These are phyloP conservation scores for Drosophila azteca DNA, from an alignment of 1,140 invertebrate species.

Conservation along the genomic window DNA sequence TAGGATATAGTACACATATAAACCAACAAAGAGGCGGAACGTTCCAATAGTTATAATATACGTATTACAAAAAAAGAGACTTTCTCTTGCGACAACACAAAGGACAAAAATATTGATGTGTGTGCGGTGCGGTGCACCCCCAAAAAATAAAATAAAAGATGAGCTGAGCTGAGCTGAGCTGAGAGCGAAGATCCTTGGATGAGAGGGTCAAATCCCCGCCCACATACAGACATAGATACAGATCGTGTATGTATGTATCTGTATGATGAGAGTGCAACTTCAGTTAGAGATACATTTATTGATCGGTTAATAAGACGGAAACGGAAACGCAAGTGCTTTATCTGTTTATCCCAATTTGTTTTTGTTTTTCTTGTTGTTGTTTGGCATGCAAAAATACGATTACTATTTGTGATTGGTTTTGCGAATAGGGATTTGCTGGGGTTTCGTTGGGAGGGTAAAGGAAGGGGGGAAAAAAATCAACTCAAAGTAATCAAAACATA, in stretches of 20 bases:
- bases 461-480: conserved; percentile 1
- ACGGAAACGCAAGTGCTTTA: conserved; percentile 41
- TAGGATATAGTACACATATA: conserved; percentile 41
- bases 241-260: too few relatives aligned
- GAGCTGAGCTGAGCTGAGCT: not conserved
- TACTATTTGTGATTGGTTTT: conserved; percentile 7
- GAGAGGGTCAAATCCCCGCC: not conserved
- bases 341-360: conserved; percentile 1
- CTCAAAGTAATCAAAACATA: conserved; percentile 31
- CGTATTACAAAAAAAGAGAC: conserved; percentile 34
- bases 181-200: not conserved
- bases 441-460: too few relatives aligned
- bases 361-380: conserved; percentile 7
- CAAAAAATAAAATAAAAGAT: not conserved
- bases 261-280: conserved; percentile 24
- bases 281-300: conserved; percentile 29
- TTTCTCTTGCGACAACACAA: conserved; percentile 51
- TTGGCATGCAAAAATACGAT: conserved; percentile 42
- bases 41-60: conserved; percentile 48
- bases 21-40: conserved; percentile 45
- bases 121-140: conserved; percentile 36
- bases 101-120: conserved; percentile 13
- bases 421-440: conserved; percentile 4
- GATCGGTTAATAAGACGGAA: conserved; percentile 26
- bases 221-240: not conserved